Percentiles rank a stretch among this genome's conserved stretches.
These are phyloP conservation scores for Trachelus troglodyta DNA, from an alignment of 2,888 invertebrate species.

Conservation along the genomic window DNA sequence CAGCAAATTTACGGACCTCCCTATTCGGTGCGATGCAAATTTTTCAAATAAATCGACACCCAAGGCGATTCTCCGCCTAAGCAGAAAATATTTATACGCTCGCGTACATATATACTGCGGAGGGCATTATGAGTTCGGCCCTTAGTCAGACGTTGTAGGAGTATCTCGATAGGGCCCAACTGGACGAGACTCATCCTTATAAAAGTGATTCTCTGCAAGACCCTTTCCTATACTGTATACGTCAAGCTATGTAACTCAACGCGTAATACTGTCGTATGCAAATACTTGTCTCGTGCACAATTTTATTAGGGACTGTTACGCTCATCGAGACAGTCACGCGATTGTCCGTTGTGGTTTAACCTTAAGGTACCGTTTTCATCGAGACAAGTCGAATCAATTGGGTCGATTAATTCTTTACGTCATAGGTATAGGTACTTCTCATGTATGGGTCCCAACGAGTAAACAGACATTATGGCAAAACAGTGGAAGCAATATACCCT, in stretches of 20 bases:
- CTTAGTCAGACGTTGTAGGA: neutral
- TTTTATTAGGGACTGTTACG: neutral
- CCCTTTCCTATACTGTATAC: neutral
- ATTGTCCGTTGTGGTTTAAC: neutral
- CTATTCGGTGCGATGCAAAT: conserved; percentile 11
- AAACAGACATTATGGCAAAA: neutral
- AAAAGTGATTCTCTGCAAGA: neutral
- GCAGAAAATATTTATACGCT: conserved; percentile 10
- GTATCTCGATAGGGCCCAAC: neutral
- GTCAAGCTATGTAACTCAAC: neutral
- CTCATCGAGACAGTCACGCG: neutral
- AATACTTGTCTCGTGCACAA: neutral
- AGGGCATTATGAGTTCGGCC: neutral
- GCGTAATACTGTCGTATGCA: neutral
- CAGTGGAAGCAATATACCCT: neutral
- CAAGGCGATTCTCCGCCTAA: conserved; percentile 10
- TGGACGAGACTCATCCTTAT: neutral
- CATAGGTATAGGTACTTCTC: neutral
- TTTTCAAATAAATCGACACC: conserved; percentile 17
- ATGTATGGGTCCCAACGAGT: no score
- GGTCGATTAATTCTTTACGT: no score
- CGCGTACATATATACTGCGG: neutral
- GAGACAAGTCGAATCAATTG: no score
- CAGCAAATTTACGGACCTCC: conserved; percentile 6
- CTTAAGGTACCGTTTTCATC: neutral